A percentile compares a stretch with the other conserved stretches of the same genome.
Evolutionary conservation across 2,797 vertebrate species (phyloP).

Genomic region (Mustela erminea): DNA sequence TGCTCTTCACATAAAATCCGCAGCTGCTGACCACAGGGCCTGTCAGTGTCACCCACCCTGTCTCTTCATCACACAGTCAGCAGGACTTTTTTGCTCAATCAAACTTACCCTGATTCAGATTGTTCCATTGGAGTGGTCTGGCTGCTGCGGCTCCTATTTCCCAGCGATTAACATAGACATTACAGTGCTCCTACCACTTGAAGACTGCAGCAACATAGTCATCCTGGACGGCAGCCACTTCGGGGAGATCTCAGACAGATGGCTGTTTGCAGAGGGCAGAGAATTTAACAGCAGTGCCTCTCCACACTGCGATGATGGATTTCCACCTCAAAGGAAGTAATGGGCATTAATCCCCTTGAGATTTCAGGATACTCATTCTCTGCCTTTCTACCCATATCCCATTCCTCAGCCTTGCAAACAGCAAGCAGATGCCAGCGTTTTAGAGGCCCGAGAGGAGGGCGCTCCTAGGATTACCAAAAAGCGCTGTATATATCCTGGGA

Average conservation of each 20-base stretch:
- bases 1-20: conserved; percentile 56
- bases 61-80: conserved; percentile 77
- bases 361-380: not conserved
- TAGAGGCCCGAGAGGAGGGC: not conserved
- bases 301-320: conserved; percentile 72
- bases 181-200: conserved; percentile 63
- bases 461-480: not conserved
- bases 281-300: conserved; percentile 77
- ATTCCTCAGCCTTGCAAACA: conserved; percentile 49
- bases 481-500: not conserved
- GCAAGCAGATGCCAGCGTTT: conserved; percentile 53
- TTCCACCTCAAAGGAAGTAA: conserved; percentile 76
- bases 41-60: conserved; percentile 29
- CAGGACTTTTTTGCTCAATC: conserved; percentile 72
- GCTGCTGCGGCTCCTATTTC: conserved; percentile 71
- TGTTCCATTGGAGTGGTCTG: conserved; percentile 71
- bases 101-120: conserved; percentile 64
- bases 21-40: conserved; percentile 73
- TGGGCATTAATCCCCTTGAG: conserved; percentile 62
- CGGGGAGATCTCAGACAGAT: conserved; percentile 78
- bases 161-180: conserved; percentile 79
- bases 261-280: conserved; percentile 78
- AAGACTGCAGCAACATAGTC: conserved; percentile 64
- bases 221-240: conserved; percentile 78
- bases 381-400: not conserved